Conservation (phyloP, 64 coral and sea anemone genomes). For the Porites lutea region DNA sequence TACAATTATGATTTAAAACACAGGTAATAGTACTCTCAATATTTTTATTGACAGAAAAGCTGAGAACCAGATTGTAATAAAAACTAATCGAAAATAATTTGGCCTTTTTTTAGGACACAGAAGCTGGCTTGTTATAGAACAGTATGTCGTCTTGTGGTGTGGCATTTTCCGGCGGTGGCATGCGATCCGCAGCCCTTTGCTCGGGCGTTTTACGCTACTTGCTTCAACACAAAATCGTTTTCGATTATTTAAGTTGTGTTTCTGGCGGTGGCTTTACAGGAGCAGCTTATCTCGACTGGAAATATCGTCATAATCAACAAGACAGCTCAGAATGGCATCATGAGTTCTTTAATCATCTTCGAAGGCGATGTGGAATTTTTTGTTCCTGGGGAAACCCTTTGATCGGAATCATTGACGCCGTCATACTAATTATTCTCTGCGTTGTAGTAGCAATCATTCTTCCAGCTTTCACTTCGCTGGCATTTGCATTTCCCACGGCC, state of each 20-base stretch:
- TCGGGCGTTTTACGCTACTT: conserved; percentile 43
- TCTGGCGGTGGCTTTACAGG: conserved; percentile 60
- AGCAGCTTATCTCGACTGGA: conserved; percentile 48
- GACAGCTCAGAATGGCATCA: conserved; percentile 50
- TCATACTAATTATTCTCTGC: conserved; percentile 35
- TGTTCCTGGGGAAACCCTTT: conserved; percentile 53
- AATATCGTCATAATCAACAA: conserved; percentile 25
- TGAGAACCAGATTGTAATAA: too few relatives aligned
- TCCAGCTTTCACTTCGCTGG: conserved; percentile 24
- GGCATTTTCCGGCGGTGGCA: conserved; percentile 55
- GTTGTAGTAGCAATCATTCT: conserved; percentile 22
- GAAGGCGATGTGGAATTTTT: conserved; percentile 28
- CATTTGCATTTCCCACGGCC: conserved; percentile 58
- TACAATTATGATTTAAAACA: too few relatives aligned
- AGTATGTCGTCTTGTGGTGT: background rate
- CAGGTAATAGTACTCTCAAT: too few relatives aligned
- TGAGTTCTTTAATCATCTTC: conserved; percentile 37
- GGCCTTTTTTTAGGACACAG: too few relatives aligned
- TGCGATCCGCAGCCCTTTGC: conserved; percentile 53
- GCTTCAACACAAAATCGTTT: conserved; percentile 38
- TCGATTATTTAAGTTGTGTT: conserved; percentile 61
- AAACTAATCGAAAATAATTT: too few relatives aligned
- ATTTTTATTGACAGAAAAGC: too few relatives aligned
- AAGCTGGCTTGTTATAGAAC: background rate
- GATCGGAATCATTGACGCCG: conserved; percentile 37